phyloP scores from a whole-genome alignment of 2,888 invertebrate species.

The Gymnoscelis rufifasciata region DNA sequence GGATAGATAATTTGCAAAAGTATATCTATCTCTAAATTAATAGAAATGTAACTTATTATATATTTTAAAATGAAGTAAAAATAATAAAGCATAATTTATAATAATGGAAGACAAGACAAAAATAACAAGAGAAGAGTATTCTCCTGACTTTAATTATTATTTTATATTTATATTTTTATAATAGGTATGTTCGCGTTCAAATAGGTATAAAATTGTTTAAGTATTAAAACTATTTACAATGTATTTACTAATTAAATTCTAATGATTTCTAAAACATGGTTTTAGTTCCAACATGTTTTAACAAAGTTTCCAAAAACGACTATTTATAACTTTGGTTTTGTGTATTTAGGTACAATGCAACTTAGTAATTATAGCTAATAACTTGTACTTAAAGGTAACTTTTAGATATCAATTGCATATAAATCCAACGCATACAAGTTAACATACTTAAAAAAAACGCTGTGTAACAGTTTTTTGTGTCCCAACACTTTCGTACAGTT shows the following conservation, averaged over 20 bases:
- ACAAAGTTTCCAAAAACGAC: not conserved
- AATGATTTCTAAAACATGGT: conserved; percentile 42
- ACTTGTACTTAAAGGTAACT: too few species aligned
- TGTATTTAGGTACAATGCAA: too few species aligned
- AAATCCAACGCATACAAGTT: too few species aligned
- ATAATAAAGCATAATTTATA: conserved; percentile 33
- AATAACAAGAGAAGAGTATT: conserved; percentile 43
- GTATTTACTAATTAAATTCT: conserved; percentile 37
- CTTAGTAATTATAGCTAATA: too few species aligned
- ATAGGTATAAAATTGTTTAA: conserved; percentile 58
- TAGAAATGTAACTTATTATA: too few species aligned
- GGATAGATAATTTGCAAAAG: not conserved
- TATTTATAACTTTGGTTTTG: not conserved
- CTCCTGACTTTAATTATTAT: conserved; percentile 32
- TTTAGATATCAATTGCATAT: too few species aligned
- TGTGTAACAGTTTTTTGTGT: too few species aligned
- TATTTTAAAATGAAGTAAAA: too few species aligned
- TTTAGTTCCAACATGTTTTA: conserved; percentile 4
- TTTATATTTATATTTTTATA: conserved; percentile 36
- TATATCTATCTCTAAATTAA: too few species aligned
- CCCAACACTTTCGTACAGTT: too few species aligned
- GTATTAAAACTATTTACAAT: conserved; percentile 65
- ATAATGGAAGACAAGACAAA: conserved; percentile 61
- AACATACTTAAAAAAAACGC: too few species aligned
- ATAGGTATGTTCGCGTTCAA: conserved; percentile 41